Conservation (phyloP, 2,113 vertebrate genomes). For the Python bivittatus region DNA sequence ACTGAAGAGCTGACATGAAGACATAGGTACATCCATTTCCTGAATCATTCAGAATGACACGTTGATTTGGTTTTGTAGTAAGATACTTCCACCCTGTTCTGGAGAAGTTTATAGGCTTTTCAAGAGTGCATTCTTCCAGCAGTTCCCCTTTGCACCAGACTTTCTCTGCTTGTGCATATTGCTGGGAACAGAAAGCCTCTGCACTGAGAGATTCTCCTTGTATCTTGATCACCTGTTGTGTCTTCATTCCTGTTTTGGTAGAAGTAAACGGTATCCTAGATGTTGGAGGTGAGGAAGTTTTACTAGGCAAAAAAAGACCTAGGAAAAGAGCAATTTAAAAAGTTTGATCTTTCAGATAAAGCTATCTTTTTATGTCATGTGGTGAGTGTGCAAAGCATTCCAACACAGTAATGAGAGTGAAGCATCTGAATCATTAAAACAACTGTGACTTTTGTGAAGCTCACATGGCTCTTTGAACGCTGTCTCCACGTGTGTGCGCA, state of each 20-base stretch:
- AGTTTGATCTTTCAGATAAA: background rate
- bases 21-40: background rate
- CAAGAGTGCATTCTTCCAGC: background rate
- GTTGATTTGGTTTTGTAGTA: background rate
- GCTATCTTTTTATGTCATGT: background rate
- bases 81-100: background rate
- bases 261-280: background rate
- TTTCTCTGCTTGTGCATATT: background rate
- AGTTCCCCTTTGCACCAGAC: slow-evolving; percentile 23
- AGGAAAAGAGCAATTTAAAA: background rate
- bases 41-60: background rate
- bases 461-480: background rate
- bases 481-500: background rate
- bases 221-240: background rate
- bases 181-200: background rate
- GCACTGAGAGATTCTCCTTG: background rate
- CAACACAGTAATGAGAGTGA: background rate
- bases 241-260: background rate
- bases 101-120: background rate
- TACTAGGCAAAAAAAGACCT: background rate
- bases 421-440: background rate
- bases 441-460: background rate
- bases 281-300: background rate
- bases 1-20: slow-evolving; percentile 1
- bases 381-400: background rate